Evolutionary conservation across 2,113 vertebrate genomes (phyloP).

Genomic region (Scopus umbretta): DNA sequence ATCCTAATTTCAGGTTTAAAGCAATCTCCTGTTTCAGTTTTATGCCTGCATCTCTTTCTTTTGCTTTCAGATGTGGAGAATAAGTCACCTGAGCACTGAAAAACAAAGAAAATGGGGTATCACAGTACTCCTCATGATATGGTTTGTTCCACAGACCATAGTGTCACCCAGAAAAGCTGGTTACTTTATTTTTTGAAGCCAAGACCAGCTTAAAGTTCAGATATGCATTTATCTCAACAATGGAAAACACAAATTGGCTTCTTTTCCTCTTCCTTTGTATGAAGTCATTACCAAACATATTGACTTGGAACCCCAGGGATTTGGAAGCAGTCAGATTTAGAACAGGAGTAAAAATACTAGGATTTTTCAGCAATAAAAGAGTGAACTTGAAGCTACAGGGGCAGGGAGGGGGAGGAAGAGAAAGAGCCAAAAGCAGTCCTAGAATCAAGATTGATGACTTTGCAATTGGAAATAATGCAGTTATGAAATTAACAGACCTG

Average conservation of each 20-base stretch:
- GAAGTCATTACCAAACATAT: conserved; percentile 80
- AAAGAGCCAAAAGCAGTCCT: conserved; percentile 32
- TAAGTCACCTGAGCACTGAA: not conserved
- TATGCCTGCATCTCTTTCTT: not conserved
- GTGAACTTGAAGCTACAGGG: conserved; percentile 56
- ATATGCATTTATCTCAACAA: conserved; percentile 69
- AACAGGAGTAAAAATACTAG: conserved; percentile 71
- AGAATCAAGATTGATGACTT: conserved; percentile 34
- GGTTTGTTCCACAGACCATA: not conserved
- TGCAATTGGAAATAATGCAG: conserved; percentile 23
- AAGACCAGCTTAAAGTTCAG: conserved; percentile 66
- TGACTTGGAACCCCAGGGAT: conserved; percentile 72
- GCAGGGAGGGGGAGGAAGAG: rapidly evolving
- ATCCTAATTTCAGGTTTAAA: not conserved
- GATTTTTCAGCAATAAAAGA: conserved; percentile 73
- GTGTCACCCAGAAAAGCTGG: not conserved
- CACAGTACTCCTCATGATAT: not conserved
- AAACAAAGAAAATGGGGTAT: not conserved
- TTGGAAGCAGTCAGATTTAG: conserved; percentile 69
- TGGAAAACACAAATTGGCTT: conserved; percentile 66
- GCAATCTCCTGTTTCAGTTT: not conserved
- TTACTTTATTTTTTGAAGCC: conserved; percentile 34
- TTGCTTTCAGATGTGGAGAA: not conserved
- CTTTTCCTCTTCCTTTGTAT: conserved; percentile 64
- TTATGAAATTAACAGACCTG: not conserved